Conservation (phyloP, 1,140 invertebrate genomes). For the Lordiphosa collinella region DNA sequence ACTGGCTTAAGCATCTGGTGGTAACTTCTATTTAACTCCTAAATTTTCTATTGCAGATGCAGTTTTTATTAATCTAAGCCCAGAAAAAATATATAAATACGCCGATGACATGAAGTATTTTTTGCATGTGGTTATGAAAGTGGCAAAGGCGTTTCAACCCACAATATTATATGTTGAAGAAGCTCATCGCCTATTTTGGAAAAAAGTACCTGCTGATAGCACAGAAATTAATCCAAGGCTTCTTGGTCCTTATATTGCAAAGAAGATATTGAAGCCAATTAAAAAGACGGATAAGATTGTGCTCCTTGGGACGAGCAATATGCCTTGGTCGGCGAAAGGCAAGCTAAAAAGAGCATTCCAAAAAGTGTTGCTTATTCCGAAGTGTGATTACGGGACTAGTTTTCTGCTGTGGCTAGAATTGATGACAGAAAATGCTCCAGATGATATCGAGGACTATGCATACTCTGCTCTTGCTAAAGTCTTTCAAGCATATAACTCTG, state of each 20-base stretch:
- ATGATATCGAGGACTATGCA: conserved; percentile 81
- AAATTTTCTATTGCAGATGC: conserved; percentile 79
- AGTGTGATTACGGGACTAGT: conserved; percentile 85
- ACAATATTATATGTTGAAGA: conserved; percentile 89
- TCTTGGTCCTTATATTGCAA: conserved; percentile 83
- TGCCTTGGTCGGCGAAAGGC: conserved; percentile 81
- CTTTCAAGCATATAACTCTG: conserved; percentile 84
- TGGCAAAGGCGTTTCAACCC: conserved; percentile 85
- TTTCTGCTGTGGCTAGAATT: conserved; percentile 83
- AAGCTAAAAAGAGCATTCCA: conserved; percentile 80
- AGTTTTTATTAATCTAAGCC: conserved; percentile 90
- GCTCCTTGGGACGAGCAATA: conserved; percentile 83
- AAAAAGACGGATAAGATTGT: conserved; percentile 83
- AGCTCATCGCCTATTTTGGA: conserved; percentile 90
- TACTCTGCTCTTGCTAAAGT: conserved; percentile 84
- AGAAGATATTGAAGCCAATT: conserved; percentile 83
- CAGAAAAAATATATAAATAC: conserved; percentile 88
- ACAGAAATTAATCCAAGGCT: conserved; percentile 80
- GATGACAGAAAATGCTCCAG: conserved; percentile 81
- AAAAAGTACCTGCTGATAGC: conserved; percentile 82
- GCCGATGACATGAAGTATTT: conserved; percentile 83
- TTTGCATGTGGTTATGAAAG: conserved; percentile 78
- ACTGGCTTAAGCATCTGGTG: no score
- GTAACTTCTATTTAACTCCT: no score
- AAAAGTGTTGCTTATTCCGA: conserved; percentile 68